Conservation (phyloP, 2,888 invertebrate genomes). For the Piscicola geometra region DNA sequence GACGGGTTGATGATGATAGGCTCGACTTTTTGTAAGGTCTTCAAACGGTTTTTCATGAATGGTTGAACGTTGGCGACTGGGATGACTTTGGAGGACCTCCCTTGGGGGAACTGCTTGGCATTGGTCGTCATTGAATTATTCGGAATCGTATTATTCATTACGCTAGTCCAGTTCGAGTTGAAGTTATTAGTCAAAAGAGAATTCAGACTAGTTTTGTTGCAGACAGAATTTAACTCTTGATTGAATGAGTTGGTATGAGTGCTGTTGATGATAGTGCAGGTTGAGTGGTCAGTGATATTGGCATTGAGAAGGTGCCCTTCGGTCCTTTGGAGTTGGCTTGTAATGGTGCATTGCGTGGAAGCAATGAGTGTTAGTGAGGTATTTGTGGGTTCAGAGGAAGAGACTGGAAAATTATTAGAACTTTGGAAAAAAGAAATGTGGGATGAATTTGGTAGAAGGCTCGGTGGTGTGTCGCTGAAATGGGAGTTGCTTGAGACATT, state of each 20-base stretch:
- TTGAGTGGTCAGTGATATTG: too few relatives aligned
- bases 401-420: too few relatives aligned
- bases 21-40: background rate
- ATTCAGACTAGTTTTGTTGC: too few relatives aligned
- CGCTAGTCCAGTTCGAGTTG: background rate
- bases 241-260: background rate
- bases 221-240: too few relatives aligned
- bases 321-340: too few relatives aligned
- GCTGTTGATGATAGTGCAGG: too few relatives aligned
- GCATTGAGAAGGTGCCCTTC: too few relatives aligned
- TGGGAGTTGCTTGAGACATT: background rate
- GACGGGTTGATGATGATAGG: slow-evolving; percentile 25
- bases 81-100: slow-evolving; percentile 18
- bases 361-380: too few relatives aligned
- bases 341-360: too few relatives aligned
- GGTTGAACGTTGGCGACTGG: slow-evolving; percentile 40
- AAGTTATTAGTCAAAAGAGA: background rate
- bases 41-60: slow-evolving; percentile 28
- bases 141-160: background rate
- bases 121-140: background rate
- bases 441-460: too few relatives aligned
- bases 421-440: too few relatives aligned
- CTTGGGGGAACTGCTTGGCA: background rate
- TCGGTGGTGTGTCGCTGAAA: background rate
- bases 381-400: too few relatives aligned